Conservation (phyloP, 2,888 invertebrate species). For the Lasioglossum morio region DNA sequence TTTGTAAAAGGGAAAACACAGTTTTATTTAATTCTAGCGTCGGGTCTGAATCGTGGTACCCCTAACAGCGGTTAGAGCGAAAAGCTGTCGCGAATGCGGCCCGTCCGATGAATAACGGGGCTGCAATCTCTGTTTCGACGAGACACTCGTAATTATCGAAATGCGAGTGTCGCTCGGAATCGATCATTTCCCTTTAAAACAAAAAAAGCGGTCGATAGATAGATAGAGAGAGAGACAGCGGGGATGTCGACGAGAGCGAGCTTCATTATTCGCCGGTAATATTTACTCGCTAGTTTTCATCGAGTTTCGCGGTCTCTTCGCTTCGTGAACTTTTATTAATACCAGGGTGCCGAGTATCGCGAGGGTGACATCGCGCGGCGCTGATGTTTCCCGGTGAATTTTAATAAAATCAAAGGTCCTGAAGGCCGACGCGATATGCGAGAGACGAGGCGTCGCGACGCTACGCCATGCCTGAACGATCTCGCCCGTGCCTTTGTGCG, state of each 20-base stretch:
- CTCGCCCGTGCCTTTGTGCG: conserved; percentile 36
- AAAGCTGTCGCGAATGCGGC: not conserved
- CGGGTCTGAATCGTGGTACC: not conserved
- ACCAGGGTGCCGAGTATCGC: conserved; percentile 17
- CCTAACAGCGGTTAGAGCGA: not conserved
- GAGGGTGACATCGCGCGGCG: not conserved
- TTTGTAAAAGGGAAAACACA: too few relatives aligned
- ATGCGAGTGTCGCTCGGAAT: conserved; percentile 10
- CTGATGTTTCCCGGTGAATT: conserved; percentile 25
- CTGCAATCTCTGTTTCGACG: not conserved
- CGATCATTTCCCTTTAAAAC: conserved; percentile 12
- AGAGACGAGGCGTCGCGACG: not conserved
- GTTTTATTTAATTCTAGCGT: too few relatives aligned
- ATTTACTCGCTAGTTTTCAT: conserved; percentile 36
- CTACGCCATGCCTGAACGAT: not conserved
- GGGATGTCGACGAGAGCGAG: not conserved
- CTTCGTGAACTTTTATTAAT: conserved; percentile 42
- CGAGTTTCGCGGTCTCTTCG: not conserved
- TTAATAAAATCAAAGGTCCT: conserved; percentile 51
- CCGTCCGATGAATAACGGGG: not conserved
- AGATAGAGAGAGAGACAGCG: not conserved
- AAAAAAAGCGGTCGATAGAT: too few relatives aligned
- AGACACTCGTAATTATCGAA: conserved; percentile 31
- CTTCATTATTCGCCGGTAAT: conserved; percentile 26
- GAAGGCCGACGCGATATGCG: not conserved